Conservation (phyloP, 2,797 vertebrate genomes). For the Mormyrus hasselquistii region DNA sequence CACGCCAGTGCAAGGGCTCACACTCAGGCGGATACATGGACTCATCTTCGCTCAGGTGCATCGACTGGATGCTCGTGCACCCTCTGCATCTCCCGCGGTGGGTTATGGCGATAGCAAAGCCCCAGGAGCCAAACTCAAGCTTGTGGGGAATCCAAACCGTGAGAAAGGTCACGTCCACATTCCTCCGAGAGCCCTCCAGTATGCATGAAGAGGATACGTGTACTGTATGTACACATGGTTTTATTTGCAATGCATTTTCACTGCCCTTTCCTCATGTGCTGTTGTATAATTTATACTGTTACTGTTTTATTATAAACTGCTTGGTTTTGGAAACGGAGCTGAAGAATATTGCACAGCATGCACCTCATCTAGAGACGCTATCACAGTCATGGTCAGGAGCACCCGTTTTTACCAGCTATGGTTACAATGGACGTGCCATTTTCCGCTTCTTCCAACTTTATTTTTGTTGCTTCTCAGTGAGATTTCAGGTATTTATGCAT, state of each 20-base stretch:
- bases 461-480: not conserved
- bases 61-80: not conserved
- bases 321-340: not conserved
- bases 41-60: not conserved
- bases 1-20: not conserved
- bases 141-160: not conserved
- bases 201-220: not conserved
- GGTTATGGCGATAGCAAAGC: too few relatives aligned
- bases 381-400: not conserved
- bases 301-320: not conserved
- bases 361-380: not conserved
- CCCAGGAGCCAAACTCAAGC: not conserved
- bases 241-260: not conserved
- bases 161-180: not conserved
- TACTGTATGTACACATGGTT: not conserved
- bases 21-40: not conserved
- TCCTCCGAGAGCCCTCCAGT: not conserved
- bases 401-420: not conserved
- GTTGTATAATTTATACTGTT: not conserved
- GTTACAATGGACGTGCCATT: not conserved
- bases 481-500: not conserved
- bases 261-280: not conserved
- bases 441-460: not conserved
- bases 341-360: not conserved
- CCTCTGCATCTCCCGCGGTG: not conserved